These are phyloP conservation scores for Gulo gulo DNA, from an alignment of 2,113 vertebrate genomes.

Conservation along the genomic window DNA sequence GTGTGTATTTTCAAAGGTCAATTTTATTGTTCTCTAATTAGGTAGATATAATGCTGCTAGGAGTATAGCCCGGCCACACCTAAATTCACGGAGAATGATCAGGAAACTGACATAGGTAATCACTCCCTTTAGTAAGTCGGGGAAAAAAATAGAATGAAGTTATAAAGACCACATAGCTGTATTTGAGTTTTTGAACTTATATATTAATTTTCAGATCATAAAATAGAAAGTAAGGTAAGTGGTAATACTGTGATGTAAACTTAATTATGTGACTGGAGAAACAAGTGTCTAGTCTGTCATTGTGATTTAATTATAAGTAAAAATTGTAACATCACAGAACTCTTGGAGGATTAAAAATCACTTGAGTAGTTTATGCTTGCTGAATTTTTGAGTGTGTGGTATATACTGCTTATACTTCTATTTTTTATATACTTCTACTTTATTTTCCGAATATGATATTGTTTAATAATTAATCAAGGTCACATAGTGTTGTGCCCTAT, in stretches of 20 bases:
- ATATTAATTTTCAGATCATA: background rate
- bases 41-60: background rate
- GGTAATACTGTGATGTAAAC: background rate
- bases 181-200: background rate
- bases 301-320: background rate
- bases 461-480: background rate
- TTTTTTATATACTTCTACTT: background rate
- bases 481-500: background rate
- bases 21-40: background rate
- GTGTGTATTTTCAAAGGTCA: background rate
- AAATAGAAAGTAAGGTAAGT: background rate
- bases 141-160: background rate
- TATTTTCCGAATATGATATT: background rate
- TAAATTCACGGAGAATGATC: background rate
- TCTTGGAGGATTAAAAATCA: background rate
- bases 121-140: background rate
- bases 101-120: background rate
- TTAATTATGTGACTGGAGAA: background rate
- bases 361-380: background rate
- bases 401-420: background rate
- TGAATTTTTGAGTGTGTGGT: background rate
- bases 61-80: background rate
- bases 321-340: background rate
- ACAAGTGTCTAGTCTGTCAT: background rate
- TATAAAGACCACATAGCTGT: background rate